Evolutionary conservation across 2,113 vertebrate genomes (phyloP), one percentile per base, ranked within the genome.

Genomic region (Apus apus): DNA sequence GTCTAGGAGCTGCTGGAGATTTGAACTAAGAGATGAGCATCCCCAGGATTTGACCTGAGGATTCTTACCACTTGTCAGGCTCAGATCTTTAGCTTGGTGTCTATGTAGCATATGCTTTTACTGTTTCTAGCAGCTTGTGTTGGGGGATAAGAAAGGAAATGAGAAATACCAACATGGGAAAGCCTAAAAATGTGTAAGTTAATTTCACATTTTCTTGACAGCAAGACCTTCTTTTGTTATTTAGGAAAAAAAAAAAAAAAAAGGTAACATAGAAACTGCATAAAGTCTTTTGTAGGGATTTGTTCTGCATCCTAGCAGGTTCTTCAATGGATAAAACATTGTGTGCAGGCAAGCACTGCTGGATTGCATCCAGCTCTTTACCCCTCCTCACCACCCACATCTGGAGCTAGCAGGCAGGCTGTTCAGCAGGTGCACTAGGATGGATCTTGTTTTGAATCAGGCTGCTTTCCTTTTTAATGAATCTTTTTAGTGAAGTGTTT

Each of bases 391-490:
- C 34, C 84, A 74, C 70, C 80, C 32, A 13, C 95, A 89, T 79
- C 96, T 97, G 96, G 89, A 97, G 91, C 56, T 67, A 15, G 68
- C 46, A 96, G 95, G 85, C 53, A 90, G 84, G 79, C 89, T 74
- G 83, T 80, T 58, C 50, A 64, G 88, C 92, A 93, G 90, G 91
- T 96, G 93, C 29, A 0, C 34, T n/a, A 13, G 2, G 51, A 80
- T 72, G 51, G 21, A n/a, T 90, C 78, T 75, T 26, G 0, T 22
- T 72, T 73, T 93, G 73, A 86, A 86, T 95, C 80, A 67, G 77
- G 38, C 92, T 95, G 80, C 91, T 93, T 95, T 48, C 66, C 87
- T 70, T 73, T 95, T 89, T 92, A 97, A 95, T 87, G 91, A 85
- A 89, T 95, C 90, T 87, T 93, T 78, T 91, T 87, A 94, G 90